phyloP scores from a whole-genome alignment of 2,888 invertebrate species.

The Nomada fucata region DNA sequence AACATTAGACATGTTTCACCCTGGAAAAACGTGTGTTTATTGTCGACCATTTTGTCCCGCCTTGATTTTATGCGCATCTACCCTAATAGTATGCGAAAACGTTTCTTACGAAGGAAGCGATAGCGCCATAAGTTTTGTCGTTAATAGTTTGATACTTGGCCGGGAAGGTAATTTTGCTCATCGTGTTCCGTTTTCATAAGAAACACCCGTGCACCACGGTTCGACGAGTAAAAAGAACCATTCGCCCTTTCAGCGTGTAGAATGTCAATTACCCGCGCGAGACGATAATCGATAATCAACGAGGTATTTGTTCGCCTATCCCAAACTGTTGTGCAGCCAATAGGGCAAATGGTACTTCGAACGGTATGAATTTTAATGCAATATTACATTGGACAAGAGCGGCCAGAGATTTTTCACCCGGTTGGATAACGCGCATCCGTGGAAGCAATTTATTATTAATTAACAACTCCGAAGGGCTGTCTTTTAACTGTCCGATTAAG shows the following conservation, averaged over 20 bases:
- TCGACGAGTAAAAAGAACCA: neutral
- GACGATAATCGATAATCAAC: neutral
- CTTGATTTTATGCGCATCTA: slow-evolving; percentile 1
- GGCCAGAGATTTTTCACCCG: neutral
- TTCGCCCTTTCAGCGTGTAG: neutral
- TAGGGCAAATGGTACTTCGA: neutral
- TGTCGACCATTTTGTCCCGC: neutral
- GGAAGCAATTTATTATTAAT: neutral
- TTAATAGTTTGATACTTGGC: slow-evolving; percentile 10
- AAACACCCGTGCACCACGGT: neutral
- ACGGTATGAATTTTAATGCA: neutral
- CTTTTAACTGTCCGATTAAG: neutral
- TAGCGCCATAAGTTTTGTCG: neutral
- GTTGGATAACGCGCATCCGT: neutral
- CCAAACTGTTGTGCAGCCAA: neutral
- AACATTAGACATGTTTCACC: slow-evolving; percentile 3
- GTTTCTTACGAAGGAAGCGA: neutral
- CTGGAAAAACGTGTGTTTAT: slow-evolving; percentile 7
- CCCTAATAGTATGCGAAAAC: neutral
- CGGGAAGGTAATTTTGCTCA: neutral
- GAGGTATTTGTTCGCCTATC: neutral
- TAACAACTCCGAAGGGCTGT: neutral
- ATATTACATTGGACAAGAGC: neutral
- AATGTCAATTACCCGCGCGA: neutral
- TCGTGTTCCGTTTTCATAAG: neutral